Evolutionary conservation across 1,140 invertebrate species (phyloP).

Genomic region (Arctopsyche grandis): DNA sequence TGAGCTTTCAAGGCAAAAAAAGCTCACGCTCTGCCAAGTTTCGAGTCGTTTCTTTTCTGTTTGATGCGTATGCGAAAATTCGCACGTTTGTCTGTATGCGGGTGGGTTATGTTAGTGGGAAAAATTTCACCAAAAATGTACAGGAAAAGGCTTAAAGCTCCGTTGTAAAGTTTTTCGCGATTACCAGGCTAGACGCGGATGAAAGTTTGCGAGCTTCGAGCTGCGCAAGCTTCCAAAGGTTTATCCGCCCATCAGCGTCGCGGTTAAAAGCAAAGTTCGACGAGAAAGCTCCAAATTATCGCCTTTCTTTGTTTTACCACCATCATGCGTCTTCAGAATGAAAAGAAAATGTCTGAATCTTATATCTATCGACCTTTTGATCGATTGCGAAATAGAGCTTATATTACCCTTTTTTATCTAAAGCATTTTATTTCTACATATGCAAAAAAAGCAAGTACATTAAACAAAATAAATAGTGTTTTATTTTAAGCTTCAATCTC

Average conservation of each 20-base stretch:
- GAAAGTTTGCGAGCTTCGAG: conserved; percentile 16
- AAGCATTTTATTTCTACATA: too few relatives aligned
- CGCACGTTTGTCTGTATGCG: background rate
- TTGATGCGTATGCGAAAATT: background rate
- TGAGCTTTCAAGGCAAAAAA: background rate
- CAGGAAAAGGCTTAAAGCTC: conserved; percentile 23
- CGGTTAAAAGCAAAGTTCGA: conserved; percentile 36
- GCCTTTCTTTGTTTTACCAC: conserved; percentile 35
- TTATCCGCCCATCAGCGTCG: conserved; percentile 36
- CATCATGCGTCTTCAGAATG: background rate
- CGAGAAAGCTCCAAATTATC: conserved; percentile 35
- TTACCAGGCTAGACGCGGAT: background rate
- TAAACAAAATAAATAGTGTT: too few relatives aligned
- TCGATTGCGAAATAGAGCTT: too few relatives aligned
- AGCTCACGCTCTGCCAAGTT: conserved; percentile 5
- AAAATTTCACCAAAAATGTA: conserved; percentile 29
- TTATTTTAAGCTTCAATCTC: too few relatives aligned
- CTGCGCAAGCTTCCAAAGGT: conserved; percentile 9
- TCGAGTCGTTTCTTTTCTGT: background rate
- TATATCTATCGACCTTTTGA: too few relatives aligned
- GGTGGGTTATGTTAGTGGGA: background rate
- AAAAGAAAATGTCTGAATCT: too few relatives aligned
- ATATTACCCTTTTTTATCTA: too few relatives aligned
- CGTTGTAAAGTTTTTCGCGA: conserved; percentile 33
- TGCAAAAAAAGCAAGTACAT: too few relatives aligned